Conservation (phyloP, 1,140 invertebrate species). For the Harpegnathos saltator region DNA sequence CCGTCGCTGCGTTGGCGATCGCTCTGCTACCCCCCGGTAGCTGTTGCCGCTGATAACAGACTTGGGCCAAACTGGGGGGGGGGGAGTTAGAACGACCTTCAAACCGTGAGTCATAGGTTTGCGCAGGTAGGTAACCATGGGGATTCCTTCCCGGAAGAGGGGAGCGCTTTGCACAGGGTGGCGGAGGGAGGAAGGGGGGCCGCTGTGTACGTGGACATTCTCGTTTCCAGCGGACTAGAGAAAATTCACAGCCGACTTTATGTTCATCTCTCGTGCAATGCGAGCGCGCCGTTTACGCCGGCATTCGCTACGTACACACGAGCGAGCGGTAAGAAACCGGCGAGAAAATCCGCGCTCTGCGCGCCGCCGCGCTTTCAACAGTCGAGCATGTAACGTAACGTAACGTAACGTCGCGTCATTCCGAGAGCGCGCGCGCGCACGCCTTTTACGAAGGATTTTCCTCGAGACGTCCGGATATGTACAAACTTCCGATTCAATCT, state of each 20-base stretch:
- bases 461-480: no score
- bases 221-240: slow-evolving; percentile 42
- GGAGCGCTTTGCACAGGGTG: slow-evolving; percentile 51
- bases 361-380: background rate
- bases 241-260: slow-evolving; percentile 42
- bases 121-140: slow-evolving; percentile 58
- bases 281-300: slow-evolving; percentile 46
- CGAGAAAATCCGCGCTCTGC: background rate
- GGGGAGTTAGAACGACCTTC: slow-evolving; percentile 54
- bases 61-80: slow-evolving; percentile 51
- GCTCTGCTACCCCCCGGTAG: slow-evolving; percentile 39
- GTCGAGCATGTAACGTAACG: no score
- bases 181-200: no score
- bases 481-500: no score
- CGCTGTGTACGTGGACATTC: slow-evolving; percentile 39
- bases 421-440: no score
- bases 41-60: slow-evolving; percentile 56
- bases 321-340: background rate
- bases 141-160: slow-evolving; percentile 51
- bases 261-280: slow-evolving; percentile 37
- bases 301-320: background rate
- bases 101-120: slow-evolving; percentile 57
- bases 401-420: background rate
- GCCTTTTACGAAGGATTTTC: no score
- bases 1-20: slow-evolving; percentile 33